Base-by-base conservation (phyloP, 2,797 vertebrate genomes). In the Gallinago nigripennis region DNA sequence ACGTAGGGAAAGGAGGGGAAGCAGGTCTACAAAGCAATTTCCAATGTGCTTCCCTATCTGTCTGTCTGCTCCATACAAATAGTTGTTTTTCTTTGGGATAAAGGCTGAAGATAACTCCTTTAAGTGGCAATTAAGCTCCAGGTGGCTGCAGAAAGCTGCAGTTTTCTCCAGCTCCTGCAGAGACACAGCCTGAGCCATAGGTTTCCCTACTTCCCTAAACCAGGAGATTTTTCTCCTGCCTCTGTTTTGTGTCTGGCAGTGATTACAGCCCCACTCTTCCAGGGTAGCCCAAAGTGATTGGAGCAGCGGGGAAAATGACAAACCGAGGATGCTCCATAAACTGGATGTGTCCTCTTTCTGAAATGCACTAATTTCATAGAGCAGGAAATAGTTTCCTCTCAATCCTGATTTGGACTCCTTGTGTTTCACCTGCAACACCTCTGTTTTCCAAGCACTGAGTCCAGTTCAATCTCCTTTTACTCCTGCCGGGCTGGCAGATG, bases 61-160 rank as follows among this genome's bases (percentile, higher is more conserved):
- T 60, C 93, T 76, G 60, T 79, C 91, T 21, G 12, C 66, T 86
- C 69, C 11, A 1, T 30, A 77, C 69, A 84, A 94, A 95, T 2
- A 83, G 56, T 75, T 87, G 80, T 63, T 94, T 94, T 88, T 80
- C 85, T 57, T 54, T 46, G 82, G 92, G 53, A 69, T 88, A 81
- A 86, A 91, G 77, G 63, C 81, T 45, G 30, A 73, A 90, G 90
- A 75, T 73, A 84, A 84, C 92, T 87, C 65, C 88, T 90, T 85
- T 80, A 81, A 94, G 93, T 73, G 88, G 89, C 92, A 88, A 24
- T 88, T 96, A 90, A 94, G 79, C 82, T 90, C 89, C 85, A 80
- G 92, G 94, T 72, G 70, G 92, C 63, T 90, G 70, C 51, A 72
- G 76, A 72, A 94, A 91, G 82, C 91, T 64, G 72, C 89, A 92